Evolutionary conservation across 2,888 invertebrate genomes (phyloP).

Genomic region (Thecocarcelia acutangulata): DNA sequence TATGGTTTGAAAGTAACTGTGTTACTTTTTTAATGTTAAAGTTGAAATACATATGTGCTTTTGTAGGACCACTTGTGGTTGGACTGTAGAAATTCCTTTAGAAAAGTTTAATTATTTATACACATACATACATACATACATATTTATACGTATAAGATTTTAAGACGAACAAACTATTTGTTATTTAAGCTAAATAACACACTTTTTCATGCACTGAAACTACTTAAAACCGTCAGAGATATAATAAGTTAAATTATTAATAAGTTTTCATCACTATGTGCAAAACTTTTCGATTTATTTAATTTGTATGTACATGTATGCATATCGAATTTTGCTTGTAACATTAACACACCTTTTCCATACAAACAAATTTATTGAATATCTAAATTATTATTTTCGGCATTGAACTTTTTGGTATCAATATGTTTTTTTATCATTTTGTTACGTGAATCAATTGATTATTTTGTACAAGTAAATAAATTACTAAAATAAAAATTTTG

Average conservation of each 20-base stretch:
- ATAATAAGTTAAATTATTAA: no score
- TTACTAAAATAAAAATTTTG: constrained; percentile 41
- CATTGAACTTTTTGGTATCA: neutral
- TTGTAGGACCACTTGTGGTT: constrained; percentile 56
- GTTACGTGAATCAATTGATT: constrained; percentile 39
- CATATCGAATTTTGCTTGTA: constrained; percentile 6
- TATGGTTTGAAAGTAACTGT: constrained; percentile 61
- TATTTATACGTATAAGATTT: neutral
- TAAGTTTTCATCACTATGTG: no score
- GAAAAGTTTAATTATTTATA: constrained; percentile 23
- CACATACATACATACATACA: constrained; percentile 13
- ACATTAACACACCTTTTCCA: constrained; percentile 44
- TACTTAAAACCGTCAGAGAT: no score
- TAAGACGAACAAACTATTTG: no score
- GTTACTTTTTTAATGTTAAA: constrained; percentile 60
- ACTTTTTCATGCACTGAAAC: no score
- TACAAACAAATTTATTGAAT: neutral
- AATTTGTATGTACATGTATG: neutral
- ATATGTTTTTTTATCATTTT: constrained; percentile 26
- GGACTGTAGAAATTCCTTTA: constrained; percentile 60
- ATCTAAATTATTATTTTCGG: constrained; percentile 2
- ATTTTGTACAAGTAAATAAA: constrained; percentile 46
- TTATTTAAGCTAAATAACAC: no score
- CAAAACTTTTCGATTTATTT: no score
- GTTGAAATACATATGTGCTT: constrained; percentile 56